Evolutionary conservation across 2,113 vertebrate genomes (phyloP), one percentile per base, ranked within the genome.

Genomic region (Capra hircus): DNA sequence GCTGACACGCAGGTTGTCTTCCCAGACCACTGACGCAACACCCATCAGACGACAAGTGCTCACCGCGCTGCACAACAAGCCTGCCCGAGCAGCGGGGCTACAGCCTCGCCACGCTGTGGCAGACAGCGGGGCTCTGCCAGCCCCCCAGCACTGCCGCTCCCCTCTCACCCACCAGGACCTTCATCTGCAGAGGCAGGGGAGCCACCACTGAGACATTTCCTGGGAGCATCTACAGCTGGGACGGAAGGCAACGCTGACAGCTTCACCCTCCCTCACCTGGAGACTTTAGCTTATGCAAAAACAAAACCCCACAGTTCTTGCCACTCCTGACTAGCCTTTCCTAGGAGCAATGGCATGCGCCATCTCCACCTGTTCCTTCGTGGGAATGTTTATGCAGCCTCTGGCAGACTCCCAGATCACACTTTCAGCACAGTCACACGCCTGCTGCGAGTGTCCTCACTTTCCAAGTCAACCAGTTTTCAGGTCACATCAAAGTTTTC

Each of bases 41-140:
- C 36, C 36, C n/a, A 27, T 40, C 4, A 40, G 28, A 59, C 0
- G 0, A 52, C 36, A 14, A 27, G 60, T 13, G 62, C 14, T 74
- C 43, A 14, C 77, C 0, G 0, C 9, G 2, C 23, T 0, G 48
- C 52, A n/a, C 0, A 7, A 30, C 40, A 9, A 77, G 53, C 43
- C 83, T 23, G 21, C 93, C 55, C 2, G 1, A 43, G 48, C 6
- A 19, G 6, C 36, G 2, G 0, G 2, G 77, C 64, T 2, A 21
- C 9, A n/a, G 6, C 5, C 36, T 40, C 2, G 3, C 45, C 15
- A 36, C 19, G 9, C 71, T 40, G 4, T 4, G 12, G 30, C 10
- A 11, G 45, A 55, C 15, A 3, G 15, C 10, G 8, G 12, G 45
- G 82, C 30, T 81, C 59, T 88, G 74, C 87, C 16, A 62, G 60